Evolutionary conservation across 1,140 invertebrate genomes (phyloP), one percentile per base, ranked within the genome.

Genomic region (Galendromus occidentalis): DNA sequence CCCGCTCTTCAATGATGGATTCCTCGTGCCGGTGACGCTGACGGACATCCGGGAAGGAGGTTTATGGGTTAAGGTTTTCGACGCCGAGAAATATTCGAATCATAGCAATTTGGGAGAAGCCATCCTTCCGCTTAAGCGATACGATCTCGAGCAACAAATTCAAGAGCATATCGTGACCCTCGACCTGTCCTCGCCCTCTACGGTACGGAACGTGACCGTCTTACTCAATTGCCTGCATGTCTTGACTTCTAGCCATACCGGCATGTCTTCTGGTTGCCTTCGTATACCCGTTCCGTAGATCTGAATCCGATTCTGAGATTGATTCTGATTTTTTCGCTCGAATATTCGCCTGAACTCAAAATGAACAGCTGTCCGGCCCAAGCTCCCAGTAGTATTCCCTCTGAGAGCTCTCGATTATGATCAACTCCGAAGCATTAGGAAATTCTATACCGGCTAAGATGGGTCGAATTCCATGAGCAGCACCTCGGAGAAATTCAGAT

Each of bases 401-500:
- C 33, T 4, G 33, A 39, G 33, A 9, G 9, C 9, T 39, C 33
- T 39, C 33, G 33, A 39, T n/a, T n/a, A 39, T 39, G 9, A 39
- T 39, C 9, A 6, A 39, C 33, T 39, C 33, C 33, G 33, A 39
- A 39, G n/a, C n/a, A n/a, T n/a, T n/a, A n/a, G n/a, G n/a, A n/a
- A n/a, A n/a, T n/a, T n/a, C n/a, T n/a, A n/a, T n/a, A n/a, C n/a
- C n/a, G n/a, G n/a, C n/a, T 39, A 39, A 4, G 33, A 39, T 6
- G 4, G 4, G 33, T 28, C 45, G 14, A 47, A 47, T 47, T 47
- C 45, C 28, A 4, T 47, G 45, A 47, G 14, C 45, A 47, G 18
- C 45, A 47, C 45, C 45, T 20, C 67, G 80, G 80, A 20, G 79
- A 78, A 47, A 73, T 81, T 69, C 70, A 80, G 42, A 73, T 81